Conservation (phyloP, 2,797 vertebrate species). For the Neomorphus geoffroyi region DNA sequence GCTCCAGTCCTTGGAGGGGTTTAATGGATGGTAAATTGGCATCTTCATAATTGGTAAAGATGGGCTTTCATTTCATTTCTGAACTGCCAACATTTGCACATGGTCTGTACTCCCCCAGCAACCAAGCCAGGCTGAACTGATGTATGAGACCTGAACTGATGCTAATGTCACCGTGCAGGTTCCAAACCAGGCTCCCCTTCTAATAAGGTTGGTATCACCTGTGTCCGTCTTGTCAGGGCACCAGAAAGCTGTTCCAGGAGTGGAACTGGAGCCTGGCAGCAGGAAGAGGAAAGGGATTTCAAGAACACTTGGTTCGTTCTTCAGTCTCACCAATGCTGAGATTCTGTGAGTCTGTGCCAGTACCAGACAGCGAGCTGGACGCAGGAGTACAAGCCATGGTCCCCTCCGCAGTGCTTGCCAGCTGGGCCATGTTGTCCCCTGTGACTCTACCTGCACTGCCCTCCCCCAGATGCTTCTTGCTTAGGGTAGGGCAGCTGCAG, state of each 20-base stretch:
- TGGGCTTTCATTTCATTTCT: neutral
- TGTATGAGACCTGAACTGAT: neutral
- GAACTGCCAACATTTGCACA: no score
- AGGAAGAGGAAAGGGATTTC: neutral
- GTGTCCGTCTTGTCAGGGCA: neutral
- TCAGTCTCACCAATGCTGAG: accelerated
- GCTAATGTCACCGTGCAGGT: no score
- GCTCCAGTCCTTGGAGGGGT: neutral
- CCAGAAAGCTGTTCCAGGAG: neutral
- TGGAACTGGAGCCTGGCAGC: neutral
- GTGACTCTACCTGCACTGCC: no score
- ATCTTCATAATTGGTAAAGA: neutral
- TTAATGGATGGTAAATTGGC: neutral
- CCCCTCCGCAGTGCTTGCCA: neutral
- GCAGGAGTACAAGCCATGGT: neutral
- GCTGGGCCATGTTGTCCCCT: no score
- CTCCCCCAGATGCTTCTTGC: no score
- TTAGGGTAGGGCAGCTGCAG: neutral
- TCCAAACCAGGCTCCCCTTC: accelerated
- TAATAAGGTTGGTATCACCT: neutral
- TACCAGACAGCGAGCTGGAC: neutral
- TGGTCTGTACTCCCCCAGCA: no score
- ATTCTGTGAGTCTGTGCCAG: neutral
- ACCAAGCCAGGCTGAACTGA: neutral
- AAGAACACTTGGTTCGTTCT: accelerated